These are phyloP conservation scores for Drosophila auraria DNA, from an alignment of 1,140 invertebrate species.

Conservation along the genomic window DNA sequence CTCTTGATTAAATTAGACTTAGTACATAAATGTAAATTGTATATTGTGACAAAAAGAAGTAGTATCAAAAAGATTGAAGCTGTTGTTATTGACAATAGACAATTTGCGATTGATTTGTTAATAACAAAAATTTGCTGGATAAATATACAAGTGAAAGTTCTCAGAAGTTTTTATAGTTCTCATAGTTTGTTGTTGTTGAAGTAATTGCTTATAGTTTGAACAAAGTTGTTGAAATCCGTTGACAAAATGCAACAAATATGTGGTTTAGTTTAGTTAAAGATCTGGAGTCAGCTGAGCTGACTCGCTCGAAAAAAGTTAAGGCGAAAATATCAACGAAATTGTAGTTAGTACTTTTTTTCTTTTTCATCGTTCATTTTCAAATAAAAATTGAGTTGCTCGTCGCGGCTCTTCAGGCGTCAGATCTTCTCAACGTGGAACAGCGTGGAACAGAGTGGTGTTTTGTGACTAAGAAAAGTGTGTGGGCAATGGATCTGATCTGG, in stretches of 20 bases:
- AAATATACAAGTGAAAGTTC: slow-evolving; percentile 64
- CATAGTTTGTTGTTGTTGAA: slow-evolving; percentile 40
- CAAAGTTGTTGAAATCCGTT: slow-evolving; percentile 68
- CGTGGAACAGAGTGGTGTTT: slow-evolving; percentile 34
- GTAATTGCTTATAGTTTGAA: slow-evolving; percentile 68
- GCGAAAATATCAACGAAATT: slow-evolving; percentile 59
- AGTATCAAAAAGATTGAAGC: slow-evolving; percentile 76
- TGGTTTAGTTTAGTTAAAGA: slow-evolving; percentile 59
- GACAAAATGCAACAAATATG: slow-evolving; percentile 78
- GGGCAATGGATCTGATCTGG: slow-evolving; percentile 35
- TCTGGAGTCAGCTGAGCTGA: background rate
- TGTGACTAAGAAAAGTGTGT: slow-evolving; percentile 20
- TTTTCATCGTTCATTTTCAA: slow-evolving; percentile 17
- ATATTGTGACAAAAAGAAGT: slow-evolving; percentile 81
- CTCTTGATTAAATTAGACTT: slow-evolving; percentile 68
- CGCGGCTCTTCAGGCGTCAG: slow-evolving; percentile 40
- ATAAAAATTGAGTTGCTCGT: slow-evolving; percentile 58
- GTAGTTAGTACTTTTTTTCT: slow-evolving; percentile 43
- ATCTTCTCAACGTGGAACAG: slow-evolving; percentile 69
- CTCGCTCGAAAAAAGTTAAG: slow-evolving; percentile 33
- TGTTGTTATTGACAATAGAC: slow-evolving; percentile 70
- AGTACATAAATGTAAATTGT: slow-evolving; percentile 78
- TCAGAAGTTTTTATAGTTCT: slow-evolving; percentile 47
- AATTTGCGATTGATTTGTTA: slow-evolving; percentile 52
- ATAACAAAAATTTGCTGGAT: slow-evolving; percentile 51